These are phyloP conservation scores for Nesogale talazaci DNA, from an alignment of 2,113 vertebrate genomes.

Conservation along the genomic window DNA sequence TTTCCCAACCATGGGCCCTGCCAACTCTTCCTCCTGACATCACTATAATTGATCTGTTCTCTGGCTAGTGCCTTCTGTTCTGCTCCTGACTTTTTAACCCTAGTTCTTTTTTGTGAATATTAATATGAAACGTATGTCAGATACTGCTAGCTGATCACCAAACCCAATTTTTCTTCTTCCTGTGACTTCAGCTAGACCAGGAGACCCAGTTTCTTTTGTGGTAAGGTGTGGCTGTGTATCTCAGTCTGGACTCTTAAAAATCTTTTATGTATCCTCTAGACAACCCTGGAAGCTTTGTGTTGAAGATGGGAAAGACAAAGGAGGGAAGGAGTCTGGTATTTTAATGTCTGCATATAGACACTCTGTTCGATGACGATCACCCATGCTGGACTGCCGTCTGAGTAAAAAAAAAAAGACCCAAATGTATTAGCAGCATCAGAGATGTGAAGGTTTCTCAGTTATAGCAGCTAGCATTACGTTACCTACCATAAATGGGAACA, in stretches of 20 bases:
- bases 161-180: slow-evolving; percentile 34
- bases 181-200: neutral
- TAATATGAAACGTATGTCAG: neutral
- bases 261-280: neutral
- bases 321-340: neutral
- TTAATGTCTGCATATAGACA: neutral
- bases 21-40: neutral
- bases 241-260: neutral
- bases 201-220: neutral
- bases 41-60: neutral
- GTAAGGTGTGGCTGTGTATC: neutral
- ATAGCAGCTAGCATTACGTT: neutral
- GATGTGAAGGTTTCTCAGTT: neutral
- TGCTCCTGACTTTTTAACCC: neutral
- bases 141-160: neutral
- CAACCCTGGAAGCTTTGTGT: neutral
- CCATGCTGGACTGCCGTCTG: neutral
- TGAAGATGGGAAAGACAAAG: neutral
- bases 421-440: neutral
- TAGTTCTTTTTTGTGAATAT: neutral
- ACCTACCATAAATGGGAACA: slow-evolving; percentile 4
- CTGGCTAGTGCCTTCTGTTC: neutral
- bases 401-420: neutral
- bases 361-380: neutral
- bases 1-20: neutral